Conservation (phyloP, 2,888 invertebrate genomes). For the Phyllotreta striolata region DNA sequence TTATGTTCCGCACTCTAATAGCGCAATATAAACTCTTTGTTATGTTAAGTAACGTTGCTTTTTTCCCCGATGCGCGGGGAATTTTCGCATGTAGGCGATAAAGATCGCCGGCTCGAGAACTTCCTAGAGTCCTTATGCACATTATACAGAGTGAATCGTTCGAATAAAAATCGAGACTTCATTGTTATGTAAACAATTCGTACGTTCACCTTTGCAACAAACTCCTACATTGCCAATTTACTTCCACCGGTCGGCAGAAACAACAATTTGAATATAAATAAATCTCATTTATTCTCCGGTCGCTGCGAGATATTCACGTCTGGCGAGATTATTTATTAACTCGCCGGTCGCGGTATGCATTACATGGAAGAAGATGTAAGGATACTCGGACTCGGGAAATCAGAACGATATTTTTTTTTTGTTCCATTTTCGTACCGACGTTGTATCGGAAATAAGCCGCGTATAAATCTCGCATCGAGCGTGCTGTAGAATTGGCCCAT, state of each 20-base stretch:
- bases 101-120: background rate
- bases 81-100: conserved; percentile 21
- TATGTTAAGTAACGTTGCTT: conserved; percentile 19
- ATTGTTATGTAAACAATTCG: background rate
- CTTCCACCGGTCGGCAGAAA: conserved; percentile 5
- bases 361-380: background rate
- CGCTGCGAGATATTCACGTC: conserved; percentile 17
- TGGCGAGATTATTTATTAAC: conserved; percentile 12
- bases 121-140: no score
- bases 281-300: conserved; percentile 11
- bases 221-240: conserved; percentile 21
- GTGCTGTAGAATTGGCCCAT: no score
- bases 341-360: conserved; percentile 15
- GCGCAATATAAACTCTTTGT: conserved; percentile 14
- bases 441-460: conserved; percentile 6
- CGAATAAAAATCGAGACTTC: no score
- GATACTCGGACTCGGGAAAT: conserved; percentile 13
- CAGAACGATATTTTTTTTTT: conserved; percentile 5
- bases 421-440: no score
- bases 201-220: background rate
- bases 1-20: conserved; percentile 4
- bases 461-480: conserved; percentile 8
- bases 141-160: no score
- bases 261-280: conserved; percentile 24
- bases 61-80: conserved; percentile 14